Base-by-base conservation (phyloP, 2,113 vertebrate genomes). In the Vulpes ferrilata region DNA sequence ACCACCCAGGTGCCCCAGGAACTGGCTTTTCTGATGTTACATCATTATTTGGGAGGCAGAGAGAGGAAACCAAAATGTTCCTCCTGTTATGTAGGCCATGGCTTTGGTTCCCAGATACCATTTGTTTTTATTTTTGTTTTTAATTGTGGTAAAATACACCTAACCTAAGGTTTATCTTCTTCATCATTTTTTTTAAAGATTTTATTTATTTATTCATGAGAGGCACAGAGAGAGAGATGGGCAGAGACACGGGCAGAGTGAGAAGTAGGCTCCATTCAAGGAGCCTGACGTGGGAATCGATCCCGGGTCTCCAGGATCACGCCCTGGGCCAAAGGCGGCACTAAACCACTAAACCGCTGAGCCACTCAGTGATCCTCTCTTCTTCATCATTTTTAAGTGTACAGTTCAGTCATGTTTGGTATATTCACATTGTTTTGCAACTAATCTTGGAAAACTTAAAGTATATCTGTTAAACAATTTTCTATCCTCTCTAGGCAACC, bases 401-500 rank as follows among this genome's bases (percentile, higher is more conserved):
- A 60, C 20, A 19, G 15, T n/a, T 81, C 16, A 93, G 51, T 73
- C 43, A 51, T 60, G 30, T 84, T 59, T 83, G 67, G 25, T 30
- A 91, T 43, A 79, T 73, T 71, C 30, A 65, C 69, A 59, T 55
- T 69, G 38, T 67, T 90, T 43, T 59, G 48, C 43, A 71, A 71
- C 55, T 32, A 48, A 84, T 80, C 38, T 82, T 96, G 57, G 48
- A 90, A 93, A 96, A 79, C 43, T 43, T 48, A 87, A 94, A 87
- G 48, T 74, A 7, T 85, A 59, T 71, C 35, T 15, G 53, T 67
- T 74, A 85, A 92, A 95, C 76, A 88, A 80, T 64, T 71, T 23
- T n/a, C 16, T 51, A 27, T n/a, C 11, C 4, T 88, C 43, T 20
- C 12, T 64, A 86, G 32, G 38, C 53, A 84, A 69, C 69, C 35